Evolutionary conservation across 1,140 invertebrate species (phyloP).

Genomic region (Euborellia annulipes): DNA sequence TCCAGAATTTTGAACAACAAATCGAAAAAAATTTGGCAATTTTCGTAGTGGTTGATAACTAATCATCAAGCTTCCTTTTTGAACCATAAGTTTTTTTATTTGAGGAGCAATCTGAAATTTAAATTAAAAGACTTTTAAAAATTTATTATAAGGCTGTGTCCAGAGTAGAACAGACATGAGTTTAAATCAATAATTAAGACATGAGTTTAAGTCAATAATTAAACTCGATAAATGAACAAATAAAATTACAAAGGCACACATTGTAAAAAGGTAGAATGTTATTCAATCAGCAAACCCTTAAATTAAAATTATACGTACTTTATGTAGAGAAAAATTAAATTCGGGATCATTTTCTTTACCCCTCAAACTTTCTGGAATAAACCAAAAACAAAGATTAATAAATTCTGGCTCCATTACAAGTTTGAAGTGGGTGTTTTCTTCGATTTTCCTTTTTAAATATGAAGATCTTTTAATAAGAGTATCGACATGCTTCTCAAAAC

Average conservation of each 20-base stretch:
- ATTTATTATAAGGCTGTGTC: neutral
- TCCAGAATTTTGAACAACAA: constrained; percentile 41
- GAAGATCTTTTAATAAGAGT: constrained; percentile 29
- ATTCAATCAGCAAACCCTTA: no score
- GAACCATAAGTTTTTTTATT: constrained; percentile 42
- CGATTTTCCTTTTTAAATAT: constrained; percentile 29
- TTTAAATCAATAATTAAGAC: neutral
- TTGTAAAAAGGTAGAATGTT: no score
- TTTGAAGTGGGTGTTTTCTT: constrained; percentile 26
- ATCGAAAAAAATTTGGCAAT: constrained; percentile 39
- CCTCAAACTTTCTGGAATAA: constrained; percentile 37
- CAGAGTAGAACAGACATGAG: neutral
- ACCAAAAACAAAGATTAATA: constrained; percentile 59
- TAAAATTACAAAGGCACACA: no score
- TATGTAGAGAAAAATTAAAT: constrained; percentile 30
- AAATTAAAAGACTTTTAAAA: neutral
- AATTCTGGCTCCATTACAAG: constrained; percentile 40
- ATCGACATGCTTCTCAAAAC: constrained; percentile 39
- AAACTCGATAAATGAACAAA: neutral
- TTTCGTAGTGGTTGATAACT: constrained; percentile 37
- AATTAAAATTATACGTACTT: no score
- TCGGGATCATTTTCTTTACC: constrained; percentile 28
- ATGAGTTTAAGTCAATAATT: neutral
- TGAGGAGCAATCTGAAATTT: constrained; percentile 35
- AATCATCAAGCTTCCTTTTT: constrained; percentile 39